Evolutionary conservation across 2,113 vertebrate genomes (phyloP), one percentile per base, ranked within the genome.

Genomic region (Microcebus jonahi): DNA sequence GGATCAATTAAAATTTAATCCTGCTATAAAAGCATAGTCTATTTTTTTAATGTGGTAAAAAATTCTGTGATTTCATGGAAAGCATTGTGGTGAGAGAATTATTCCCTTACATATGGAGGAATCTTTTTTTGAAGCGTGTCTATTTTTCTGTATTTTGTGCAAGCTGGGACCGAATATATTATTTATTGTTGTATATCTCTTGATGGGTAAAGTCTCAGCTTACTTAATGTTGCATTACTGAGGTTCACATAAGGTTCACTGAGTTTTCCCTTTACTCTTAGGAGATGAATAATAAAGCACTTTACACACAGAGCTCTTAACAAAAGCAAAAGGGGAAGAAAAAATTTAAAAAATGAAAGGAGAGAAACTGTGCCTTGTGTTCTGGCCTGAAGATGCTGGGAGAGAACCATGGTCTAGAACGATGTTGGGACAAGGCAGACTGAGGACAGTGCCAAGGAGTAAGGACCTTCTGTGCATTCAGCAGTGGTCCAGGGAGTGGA

Each of bases 231-330:
- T 80, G 53, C 36, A 76, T 80, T 73, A 80, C 3, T 82, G 48
- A 94, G 13, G 45, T 84, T 85, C 65, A 93, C 3, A 3, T 79
- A 73, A 92, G 8, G 39, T 70, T 81, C 76, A 88, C 59, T 1
- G 61, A 87, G 12, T 21, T 90, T 92, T 84, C 8, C n/a, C n/a
- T 82, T 84, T 70, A 14, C 29, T 83, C 9, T 96, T 59, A 61
- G 27, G 53, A 95, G 96, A 88, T 15, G 36, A 79, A 73, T 86
- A 91, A 77, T 63, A 87, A 79, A n/a, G 17, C 29, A 94, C 45
- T 80, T 92, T 61, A 75, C 17, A 15, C 39, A 68, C 76, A 88
- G 53, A 91, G n/a, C 29, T 88, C 18, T 71, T 86, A 81, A 73
- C 63, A 94, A 96, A 85, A 93, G 12, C 11, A 77, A 84, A 83